Conservation (phyloP, 2,888 invertebrate genomes). For the Idaea dimidiata region DNA sequence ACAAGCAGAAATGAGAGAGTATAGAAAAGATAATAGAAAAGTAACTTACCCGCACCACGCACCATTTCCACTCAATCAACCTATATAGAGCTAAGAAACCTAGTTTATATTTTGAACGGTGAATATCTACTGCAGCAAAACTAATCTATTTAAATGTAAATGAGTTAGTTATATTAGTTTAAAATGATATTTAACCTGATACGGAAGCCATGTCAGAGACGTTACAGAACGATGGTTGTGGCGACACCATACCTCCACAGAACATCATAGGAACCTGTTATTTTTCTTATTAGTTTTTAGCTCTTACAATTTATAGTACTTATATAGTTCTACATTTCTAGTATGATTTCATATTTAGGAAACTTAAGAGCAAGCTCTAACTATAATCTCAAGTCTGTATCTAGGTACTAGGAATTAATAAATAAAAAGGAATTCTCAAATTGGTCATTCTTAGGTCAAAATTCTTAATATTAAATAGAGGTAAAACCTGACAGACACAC, state of each 20-base stretch:
- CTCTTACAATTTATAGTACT: slow-evolving; percentile 7
- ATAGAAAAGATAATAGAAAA: slow-evolving; percentile 34
- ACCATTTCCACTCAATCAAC: slow-evolving; percentile 51
- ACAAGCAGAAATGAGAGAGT: slow-evolving; percentile 26
- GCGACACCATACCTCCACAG: slow-evolving; percentile 72
- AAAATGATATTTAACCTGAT: slow-evolving; percentile 54
- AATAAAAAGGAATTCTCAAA: not conserved
- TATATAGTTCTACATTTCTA: slow-evolving; percentile 7
- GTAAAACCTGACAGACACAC: no score
- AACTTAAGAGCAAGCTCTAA: no score
- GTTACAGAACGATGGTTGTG: slow-evolving; percentile 74
- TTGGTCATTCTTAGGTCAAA: not conserved
- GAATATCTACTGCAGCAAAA: slow-evolving; percentile 4
- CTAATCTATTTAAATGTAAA: slow-evolving; percentile 4
- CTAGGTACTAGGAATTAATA: not conserved
- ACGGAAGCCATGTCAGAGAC: slow-evolving; percentile 69
- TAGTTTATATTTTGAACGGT: slow-evolving; percentile 9
- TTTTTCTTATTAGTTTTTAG: slow-evolving; percentile 12
- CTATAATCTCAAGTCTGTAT: no score
- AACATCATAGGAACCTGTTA: slow-evolving; percentile 72
- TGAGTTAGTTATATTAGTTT: slow-evolving; percentile 6
- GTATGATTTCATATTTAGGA: not conserved
- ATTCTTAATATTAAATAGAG: not conserved
- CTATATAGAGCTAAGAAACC: slow-evolving; percentile 7
- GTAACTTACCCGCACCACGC: slow-evolving; percentile 77